These are phyloP conservation scores for Girardia tigrina DNA, from an alignment of 2,888 invertebrate genomes.

Conservation along the genomic window DNA sequence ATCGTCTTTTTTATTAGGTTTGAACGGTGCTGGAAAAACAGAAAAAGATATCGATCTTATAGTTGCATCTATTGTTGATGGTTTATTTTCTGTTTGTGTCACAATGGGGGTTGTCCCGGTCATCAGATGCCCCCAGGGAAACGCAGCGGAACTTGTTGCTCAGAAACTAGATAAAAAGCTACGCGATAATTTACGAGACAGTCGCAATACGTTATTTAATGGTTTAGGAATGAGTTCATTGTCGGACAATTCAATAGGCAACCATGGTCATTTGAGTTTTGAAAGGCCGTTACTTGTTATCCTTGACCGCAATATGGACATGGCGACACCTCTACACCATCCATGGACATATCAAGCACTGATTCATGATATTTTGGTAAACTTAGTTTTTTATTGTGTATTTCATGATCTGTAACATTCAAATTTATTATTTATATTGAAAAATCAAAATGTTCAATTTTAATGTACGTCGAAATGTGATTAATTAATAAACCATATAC, in stretches of 20 bases:
- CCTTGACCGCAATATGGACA: conserved; percentile 79
- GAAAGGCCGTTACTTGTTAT: conserved; percentile 80
- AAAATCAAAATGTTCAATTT: too few species aligned
- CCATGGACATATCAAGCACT: conserved; percentile 99
- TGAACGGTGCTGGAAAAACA: conserved; percentile 79
- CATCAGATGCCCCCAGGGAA: conserved; percentile 77
- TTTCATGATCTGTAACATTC: too few species aligned
- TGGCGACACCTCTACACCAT: conserved; percentile 93
- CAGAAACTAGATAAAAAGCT: conserved; percentile 89
- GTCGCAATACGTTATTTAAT: conserved; percentile 83
- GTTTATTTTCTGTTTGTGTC: conserved; percentile 89
- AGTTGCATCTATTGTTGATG: conserved; percentile 84
- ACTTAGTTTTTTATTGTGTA: too few species aligned
- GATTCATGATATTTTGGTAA: conserved; percentile 73
- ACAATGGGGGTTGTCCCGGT: conserved; percentile 74
- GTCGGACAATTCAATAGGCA: conserved; percentile 50
- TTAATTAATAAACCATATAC: too few species aligned
- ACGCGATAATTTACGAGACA: conserved; percentile 85
- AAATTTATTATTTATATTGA: too few species aligned
- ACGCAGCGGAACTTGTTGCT: conserved; percentile 95
- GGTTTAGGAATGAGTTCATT: conserved; percentile 46
- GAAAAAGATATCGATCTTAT: conserved; percentile 86
- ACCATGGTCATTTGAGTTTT: conserved; percentile 52
- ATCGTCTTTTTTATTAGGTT: too few species aligned
- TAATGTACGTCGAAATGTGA: too few species aligned